Percentiles rank a stretch among this genome's conserved stretches.
These are phyloP conservation scores for Zaprionus davidi DNA, from an alignment of 1,140 invertebrate genomes.

Conservation along the genomic window DNA sequence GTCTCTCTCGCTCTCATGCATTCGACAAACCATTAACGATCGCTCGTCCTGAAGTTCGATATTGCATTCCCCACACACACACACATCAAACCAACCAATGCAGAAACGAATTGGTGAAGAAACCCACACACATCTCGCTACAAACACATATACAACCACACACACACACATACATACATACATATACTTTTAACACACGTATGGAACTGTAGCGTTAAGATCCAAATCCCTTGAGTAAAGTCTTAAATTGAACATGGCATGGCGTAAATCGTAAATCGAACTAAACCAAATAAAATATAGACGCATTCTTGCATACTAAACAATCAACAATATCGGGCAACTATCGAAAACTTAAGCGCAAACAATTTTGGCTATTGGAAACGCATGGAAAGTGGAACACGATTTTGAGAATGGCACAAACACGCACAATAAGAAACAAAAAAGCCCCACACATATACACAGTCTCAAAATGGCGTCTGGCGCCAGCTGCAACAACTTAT, in stretches of 20 bases:
- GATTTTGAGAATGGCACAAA: conserved; percentile 37
- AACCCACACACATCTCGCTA: conserved; percentile 42
- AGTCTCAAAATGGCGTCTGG: conserved; percentile 51
- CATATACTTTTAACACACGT: conserved; percentile 41
- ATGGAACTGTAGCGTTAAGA: conserved; percentile 57
- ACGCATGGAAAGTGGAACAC: conserved; percentile 74
- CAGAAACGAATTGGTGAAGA: conserved; percentile 63
- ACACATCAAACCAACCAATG: conserved; percentile 51
- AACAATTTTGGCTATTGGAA: conserved; percentile 68
- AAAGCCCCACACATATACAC: conserved; percentile 44
- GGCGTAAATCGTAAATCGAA: conserved; percentile 55
- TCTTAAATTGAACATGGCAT: conserved; percentile 51
- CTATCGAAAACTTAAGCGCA: conserved; percentile 36
- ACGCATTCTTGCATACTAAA: conserved; percentile 36
- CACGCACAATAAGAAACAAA: conserved; percentile 25
- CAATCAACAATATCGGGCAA: conserved; percentile 46
- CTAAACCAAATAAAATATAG: conserved; percentile 14
- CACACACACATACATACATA: conserved; percentile 38
- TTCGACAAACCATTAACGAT: conserved; percentile 25
- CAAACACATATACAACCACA: conserved; percentile 33
- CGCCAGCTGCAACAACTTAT: conserved; percentile 51
- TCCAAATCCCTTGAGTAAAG: conserved; percentile 29
- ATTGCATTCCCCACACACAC: conserved; percentile 42
- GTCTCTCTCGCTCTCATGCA: conserved; percentile 16
- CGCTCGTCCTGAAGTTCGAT: conserved; percentile 39